Base-by-base conservation (phyloP, 1,140 invertebrate species). In the Apis florea region DNA sequence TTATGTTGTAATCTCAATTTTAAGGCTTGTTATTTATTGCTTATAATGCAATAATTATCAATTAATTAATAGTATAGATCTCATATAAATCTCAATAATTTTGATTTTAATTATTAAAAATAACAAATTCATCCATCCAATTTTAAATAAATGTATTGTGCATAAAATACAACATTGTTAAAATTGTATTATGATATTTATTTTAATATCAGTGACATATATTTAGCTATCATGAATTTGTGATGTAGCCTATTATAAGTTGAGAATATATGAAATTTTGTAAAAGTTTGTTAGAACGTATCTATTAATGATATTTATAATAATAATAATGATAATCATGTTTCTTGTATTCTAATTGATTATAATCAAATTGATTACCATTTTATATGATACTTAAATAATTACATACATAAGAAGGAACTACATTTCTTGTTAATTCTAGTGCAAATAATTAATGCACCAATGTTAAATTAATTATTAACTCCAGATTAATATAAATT, bases 161-260 rank as follows among this genome's bases (percentile, higher is more conserved):
- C 47, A 26, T 11, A 68, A 40, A 40, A 82, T 69, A 67, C 53
- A 40, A 40, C 49, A 56, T 40, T 76, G n/a, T 56, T 75, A 17
- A 66, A 70, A 13, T 31, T 11, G n/a, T 61, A 51, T 47, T 73
- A 63, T 63, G 21, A 69, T 68, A 75, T 74, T 54, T 78, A 75
- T 47, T 51, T 40, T 68, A 67, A 49, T 49, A 63, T 76, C 47
- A 59, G 21, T 6, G 49, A 75, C 59, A 71, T 53, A 40, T 5
- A 83, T 21, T 74, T 81, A 68, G 11, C 1, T 40, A 47, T 66
- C 66, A 80, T 26, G 19, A 66, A 56, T 47, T 74, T 31, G 31
- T 40, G 6, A 81, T 76, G n/a, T 81, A 85, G 72, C 51, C 56
- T 85, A 85, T 77, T 13, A 54, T 49, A 71, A 31, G n/a, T n/a